Percentiles rank a stretch among this genome's conserved stretches.
phyloP scores from a whole-genome alignment of 2,888 invertebrate species.

The Eupeodes latifasciatus region DNA sequence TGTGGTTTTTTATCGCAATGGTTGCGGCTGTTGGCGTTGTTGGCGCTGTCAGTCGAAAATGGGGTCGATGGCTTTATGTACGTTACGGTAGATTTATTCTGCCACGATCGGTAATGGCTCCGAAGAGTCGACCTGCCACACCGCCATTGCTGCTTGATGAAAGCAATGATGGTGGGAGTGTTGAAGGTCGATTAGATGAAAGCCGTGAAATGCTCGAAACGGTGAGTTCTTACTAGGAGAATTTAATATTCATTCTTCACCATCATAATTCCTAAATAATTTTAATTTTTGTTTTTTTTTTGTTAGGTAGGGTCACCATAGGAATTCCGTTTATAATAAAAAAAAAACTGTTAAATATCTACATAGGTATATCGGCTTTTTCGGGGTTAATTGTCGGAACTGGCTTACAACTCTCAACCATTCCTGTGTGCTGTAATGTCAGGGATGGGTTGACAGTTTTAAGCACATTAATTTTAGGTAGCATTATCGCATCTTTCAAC shows the following conservation, averaged over 20 bases:
- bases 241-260: not conserved
- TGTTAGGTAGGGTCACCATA: not conserved
- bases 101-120: slow-evolving; percentile 79
- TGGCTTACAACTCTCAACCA: too few species aligned
- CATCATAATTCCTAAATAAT: too few species aligned
- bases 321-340: not conserved
- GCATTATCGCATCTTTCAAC: too few species aligned
- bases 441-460: too few species aligned
- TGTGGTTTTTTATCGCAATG: slow-evolving; percentile 81
- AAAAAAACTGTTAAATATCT: not conserved
- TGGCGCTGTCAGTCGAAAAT: slow-evolving; percentile 81
- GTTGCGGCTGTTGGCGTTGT: slow-evolving; percentile 78
- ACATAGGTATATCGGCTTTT: not conserved
- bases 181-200: slow-evolving; percentile 82
- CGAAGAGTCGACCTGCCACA: slow-evolving; percentile 82
- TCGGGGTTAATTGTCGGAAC: too few species aligned
- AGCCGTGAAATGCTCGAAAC: slow-evolving; percentile 83
- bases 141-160: slow-evolving; percentile 80
- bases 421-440: too few species aligned
- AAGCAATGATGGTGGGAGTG: slow-evolving; percentile 81
- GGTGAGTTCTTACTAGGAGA: slow-evolving; percentile 79
- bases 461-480: too few species aligned
- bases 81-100: slow-evolving; percentile 82
- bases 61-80: slow-evolving; percentile 82
- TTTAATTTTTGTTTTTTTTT: not conserved